Percentiles rank a stretch among this genome's conserved stretches.
Evolutionary conservation across 2,888 invertebrate species (phyloP).

Genomic region (Mechanitis messenoides): DNA sequence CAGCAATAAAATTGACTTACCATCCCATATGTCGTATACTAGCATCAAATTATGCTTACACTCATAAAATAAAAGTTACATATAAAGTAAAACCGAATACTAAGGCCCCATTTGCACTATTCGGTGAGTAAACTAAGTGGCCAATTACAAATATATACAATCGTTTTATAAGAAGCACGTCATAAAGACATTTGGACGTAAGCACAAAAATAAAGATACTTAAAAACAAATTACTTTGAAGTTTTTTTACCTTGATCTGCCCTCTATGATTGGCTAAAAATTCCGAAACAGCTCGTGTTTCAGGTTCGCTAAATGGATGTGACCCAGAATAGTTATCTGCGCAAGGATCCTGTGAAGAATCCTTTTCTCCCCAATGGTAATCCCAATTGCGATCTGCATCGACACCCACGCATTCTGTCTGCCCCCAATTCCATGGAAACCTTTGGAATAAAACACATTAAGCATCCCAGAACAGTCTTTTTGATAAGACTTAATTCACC

Average conservation of each 20-base stretch:
- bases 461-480: not conserved
- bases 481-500: too few relatives aligned
- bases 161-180: not conserved
- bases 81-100: constrained; percentile 3
- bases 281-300: constrained; percentile 81
- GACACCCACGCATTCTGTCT: constrained; percentile 81
- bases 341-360: constrained; percentile 82
- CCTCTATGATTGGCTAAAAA: constrained; percentile 77
- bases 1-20: constrained; percentile 42
- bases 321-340: constrained; percentile 85
- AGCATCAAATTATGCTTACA: not conserved
- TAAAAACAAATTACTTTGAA: not conserved
- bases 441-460: constrained; percentile 33
- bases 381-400: constrained; percentile 88
- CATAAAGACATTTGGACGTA: constrained; percentile 13
- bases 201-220: not conserved
- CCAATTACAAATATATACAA: constrained; percentile 37
- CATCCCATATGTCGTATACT: constrained; percentile 3
- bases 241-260: constrained; percentile 72
- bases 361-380: constrained; percentile 82
- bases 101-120: constrained; percentile 6
- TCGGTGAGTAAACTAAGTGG: constrained; percentile 35
- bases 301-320: constrained; percentile 85
- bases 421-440: constrained; percentile 77
- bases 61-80: not conserved